Evolutionary conservation across 1,140 invertebrate species (phyloP).

Genomic region (Limonius californicus): DNA sequence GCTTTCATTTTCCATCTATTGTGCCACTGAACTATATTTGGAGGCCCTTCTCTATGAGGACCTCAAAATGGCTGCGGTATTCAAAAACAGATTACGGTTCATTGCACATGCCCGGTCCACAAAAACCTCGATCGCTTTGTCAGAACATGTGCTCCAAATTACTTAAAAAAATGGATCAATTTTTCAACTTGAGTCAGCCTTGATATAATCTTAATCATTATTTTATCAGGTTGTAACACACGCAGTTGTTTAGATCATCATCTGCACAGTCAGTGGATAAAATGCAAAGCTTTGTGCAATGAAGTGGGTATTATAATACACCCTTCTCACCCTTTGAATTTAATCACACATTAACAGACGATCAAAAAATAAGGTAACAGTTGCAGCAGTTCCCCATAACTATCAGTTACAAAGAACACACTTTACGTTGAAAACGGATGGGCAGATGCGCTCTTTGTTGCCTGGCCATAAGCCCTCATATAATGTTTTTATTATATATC

Average conservation of each 20-base stretch:
- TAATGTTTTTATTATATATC: background rate
- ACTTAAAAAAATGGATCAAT: background rate
- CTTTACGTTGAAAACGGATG: background rate
- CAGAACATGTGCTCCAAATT: background rate
- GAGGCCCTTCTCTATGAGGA: background rate
- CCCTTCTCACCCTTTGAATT: background rate
- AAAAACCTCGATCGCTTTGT: background rate
- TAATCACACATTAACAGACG: background rate
- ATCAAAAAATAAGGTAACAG: background rate
- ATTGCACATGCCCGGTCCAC: background rate
- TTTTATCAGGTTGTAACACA: no score
- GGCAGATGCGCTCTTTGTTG: background rate
- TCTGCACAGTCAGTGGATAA: no score
- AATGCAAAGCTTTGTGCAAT: no score
- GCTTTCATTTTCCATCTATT: background rate
- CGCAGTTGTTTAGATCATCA: no score
- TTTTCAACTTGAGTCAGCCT: background rate
- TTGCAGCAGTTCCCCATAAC: background rate
- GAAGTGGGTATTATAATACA: background rate
- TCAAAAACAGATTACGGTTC: background rate
- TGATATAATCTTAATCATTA: no score
- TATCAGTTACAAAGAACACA: background rate
- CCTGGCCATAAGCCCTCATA: background rate
- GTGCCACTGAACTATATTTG: background rate
- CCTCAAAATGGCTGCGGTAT: background rate